Percentiles rank a stretch among this genome's conserved stretches.
Conservation (phyloP, 2,113 vertebrate species). For the Seriola aureovittata region DNA sequence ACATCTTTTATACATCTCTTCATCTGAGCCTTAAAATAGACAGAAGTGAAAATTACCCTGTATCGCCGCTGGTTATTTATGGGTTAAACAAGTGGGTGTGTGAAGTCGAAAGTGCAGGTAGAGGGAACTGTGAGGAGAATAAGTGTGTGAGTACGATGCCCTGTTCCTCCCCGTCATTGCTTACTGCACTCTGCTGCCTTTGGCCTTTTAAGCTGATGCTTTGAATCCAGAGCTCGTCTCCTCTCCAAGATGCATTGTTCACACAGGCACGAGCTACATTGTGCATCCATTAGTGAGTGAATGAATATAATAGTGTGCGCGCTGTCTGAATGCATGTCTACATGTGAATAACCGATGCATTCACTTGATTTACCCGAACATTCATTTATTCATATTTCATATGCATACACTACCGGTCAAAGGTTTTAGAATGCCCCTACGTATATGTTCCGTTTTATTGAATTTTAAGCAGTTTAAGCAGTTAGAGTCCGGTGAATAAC, state of each 20-base stretch:
- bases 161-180: slow-evolving; percentile 26
- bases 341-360: slow-evolving; percentile 11
- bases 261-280: background rate
- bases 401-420: too few species aligned
- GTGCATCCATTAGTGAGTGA: slow-evolving; percentile 14
- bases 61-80: slow-evolving; percentile 1
- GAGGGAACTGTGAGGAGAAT: slow-evolving; percentile 19
- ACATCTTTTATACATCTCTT: background rate
- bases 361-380: background rate
- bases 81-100: slow-evolving; percentile 22
- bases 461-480: too few species aligned
- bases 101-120: slow-evolving; percentile 5
- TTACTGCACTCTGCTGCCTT: slow-evolving; percentile 23
- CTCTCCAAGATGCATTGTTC: slow-evolving; percentile 36
- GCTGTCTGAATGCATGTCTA: slow-evolving; percentile 8
- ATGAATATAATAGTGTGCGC: background rate
- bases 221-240: slow-evolving; percentile 52
- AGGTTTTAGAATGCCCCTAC: too few species aligned
- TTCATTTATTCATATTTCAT: slow-evolving; percentile 22
- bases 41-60: background rate
- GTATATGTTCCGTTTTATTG: too few species aligned
- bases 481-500: too few species aligned
- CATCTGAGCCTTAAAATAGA: background rate
- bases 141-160: slow-evolving; percentile 1
- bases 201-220: slow-evolving; percentile 41